These are phyloP conservation scores for Diachrysia chrysitis DNA, from an alignment of 2,888 invertebrate species.

Conservation along the genomic window DNA sequence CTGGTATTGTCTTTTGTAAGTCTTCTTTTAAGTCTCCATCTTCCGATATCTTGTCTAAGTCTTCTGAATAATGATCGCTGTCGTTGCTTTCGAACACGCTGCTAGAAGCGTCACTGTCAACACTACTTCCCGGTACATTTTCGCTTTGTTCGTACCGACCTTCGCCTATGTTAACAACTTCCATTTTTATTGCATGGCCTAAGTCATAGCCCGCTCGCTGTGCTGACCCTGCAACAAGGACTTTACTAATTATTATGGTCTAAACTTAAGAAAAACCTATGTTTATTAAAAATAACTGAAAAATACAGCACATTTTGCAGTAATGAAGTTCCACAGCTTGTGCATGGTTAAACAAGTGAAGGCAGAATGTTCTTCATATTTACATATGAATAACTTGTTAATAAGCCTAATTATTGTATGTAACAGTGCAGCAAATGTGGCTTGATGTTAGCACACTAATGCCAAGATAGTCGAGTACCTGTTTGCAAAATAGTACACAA, in stretches of 20 bases:
- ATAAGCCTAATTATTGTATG: slow-evolving; percentile 75
- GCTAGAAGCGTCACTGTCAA: slow-evolving; percentile 79
- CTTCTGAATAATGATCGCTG: slow-evolving; percentile 72
- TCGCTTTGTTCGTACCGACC: slow-evolving; percentile 81
- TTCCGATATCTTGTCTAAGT: slow-evolving; percentile 76
- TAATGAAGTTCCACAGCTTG: slow-evolving; percentile 80
- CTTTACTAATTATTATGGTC: slow-evolving; percentile 49
- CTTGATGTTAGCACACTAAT: slow-evolving; percentile 75
- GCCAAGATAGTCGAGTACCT: slow-evolving; percentile 64
- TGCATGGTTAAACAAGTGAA: slow-evolving; percentile 70
- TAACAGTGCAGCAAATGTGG: slow-evolving; percentile 70
- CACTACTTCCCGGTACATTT: slow-evolving; percentile 76
- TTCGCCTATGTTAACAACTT: slow-evolving; percentile 80
- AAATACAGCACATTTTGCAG: slow-evolving; percentile 75
- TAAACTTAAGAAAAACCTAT: slow-evolving; percentile 11
- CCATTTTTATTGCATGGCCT: slow-evolving; percentile 86
- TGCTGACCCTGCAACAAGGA: slow-evolving; percentile 81
- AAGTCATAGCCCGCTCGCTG: slow-evolving; percentile 83
- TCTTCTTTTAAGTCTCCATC: slow-evolving; percentile 84
- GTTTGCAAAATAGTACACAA: slow-evolving; percentile 56
- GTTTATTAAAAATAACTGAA: slow-evolving; percentile 27
- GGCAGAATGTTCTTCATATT: slow-evolving; percentile 64
- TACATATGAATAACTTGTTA: slow-evolving; percentile 75
- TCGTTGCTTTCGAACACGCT: slow-evolving; percentile 76
- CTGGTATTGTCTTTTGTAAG: slow-evolving; percentile 83